Evolutionary conservation across 1,140 invertebrate species (phyloP).

Genomic region (Vanessa atalanta): DNA sequence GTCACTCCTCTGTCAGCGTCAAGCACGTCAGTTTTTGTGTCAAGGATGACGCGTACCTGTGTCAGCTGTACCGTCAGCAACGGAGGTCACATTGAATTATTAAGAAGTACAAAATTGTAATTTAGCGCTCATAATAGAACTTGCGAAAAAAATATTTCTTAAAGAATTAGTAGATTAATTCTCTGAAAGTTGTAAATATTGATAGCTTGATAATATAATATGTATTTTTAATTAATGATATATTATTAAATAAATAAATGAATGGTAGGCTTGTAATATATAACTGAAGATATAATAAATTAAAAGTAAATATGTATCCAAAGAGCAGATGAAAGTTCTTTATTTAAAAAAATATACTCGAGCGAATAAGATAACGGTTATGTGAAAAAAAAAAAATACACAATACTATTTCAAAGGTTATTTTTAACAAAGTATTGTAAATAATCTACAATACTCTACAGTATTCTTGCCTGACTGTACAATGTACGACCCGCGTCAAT

Average conservation of each 20-base stretch:
- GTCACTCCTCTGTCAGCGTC: conserved; percentile 36
- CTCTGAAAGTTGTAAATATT: too few species aligned
- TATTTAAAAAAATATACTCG: too few species aligned
- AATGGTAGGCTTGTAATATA: too few species aligned
- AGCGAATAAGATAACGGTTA: too few species aligned
- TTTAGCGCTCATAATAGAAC: background rate
- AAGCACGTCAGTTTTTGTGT: conserved; percentile 44
- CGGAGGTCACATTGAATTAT: conserved; percentile 36
- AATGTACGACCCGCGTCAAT: conserved; percentile 28
- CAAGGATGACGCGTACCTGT: conserved; percentile 45
- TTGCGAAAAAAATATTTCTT: background rate
- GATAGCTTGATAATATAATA: too few species aligned
- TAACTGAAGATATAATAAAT: too few species aligned
- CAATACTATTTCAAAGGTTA: background rate
- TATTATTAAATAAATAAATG: too few species aligned
- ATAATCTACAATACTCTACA: background rate
- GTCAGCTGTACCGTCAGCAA: conserved; percentile 38
- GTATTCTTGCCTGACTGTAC: conserved; percentile 28
- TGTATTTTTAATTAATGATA: too few species aligned
- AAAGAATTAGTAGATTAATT: background rate
- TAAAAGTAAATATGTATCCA: too few species aligned
- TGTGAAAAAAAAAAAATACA: background rate
- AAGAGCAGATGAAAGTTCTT: too few species aligned
- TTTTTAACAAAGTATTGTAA: conserved; percentile 7
- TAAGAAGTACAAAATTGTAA: conserved; percentile 18